Evolutionary conservation across 2,113 vertebrate genomes (phyloP), one percentile per base, ranked within the genome.

Genomic region (Embiotoca jacksoni): DNA sequence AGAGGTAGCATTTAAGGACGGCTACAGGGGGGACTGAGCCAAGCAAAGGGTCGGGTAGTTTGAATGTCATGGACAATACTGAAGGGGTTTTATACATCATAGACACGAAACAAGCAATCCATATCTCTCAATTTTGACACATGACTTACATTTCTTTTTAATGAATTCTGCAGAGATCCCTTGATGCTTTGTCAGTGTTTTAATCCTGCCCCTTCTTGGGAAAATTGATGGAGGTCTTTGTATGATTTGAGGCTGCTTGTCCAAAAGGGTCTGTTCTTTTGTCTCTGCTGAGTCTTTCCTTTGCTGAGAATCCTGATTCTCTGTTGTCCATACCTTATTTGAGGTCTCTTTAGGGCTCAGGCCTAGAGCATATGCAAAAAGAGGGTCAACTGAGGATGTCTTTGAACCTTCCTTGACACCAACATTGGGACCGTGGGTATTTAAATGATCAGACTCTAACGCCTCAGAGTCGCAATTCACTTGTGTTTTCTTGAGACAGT

Each of bases 141-240:
- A 53, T 6, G 41, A 88, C 93, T 92, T 86, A 94, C 93, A 92
- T 85, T 91, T 92, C 72, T 86, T 81, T 81, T 86, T 92, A 1
- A 93, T 81, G 39, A 70, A 58, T 59, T 93, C 88, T 50, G 79
- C 39, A 23, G 90, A 84, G 68, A 89, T 56, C 32, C 81, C 67
- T 60, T 84, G 85, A 67, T 80, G 86, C 71, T 88, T 93, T 79
- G 88, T 90, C 37, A 92, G 90, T 7, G 68, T 91, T 88, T 91
- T 92, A 46, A 89, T 80, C 67, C 78, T 67, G 5, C 75, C 16
- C 32, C 72, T 66, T 60, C 60, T 80, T 55, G 70, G 65, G 39
- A 76, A 81, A 56, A 83, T 78, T 32, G 82, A 60, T 16, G 53
- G 71, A 57, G 78, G 56, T 8, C n/a, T 82, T 35, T 62, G 82